Evolutionary conservation across 1,140 invertebrate species (phyloP).

Genomic region (Nautilus pompilius): DNA sequence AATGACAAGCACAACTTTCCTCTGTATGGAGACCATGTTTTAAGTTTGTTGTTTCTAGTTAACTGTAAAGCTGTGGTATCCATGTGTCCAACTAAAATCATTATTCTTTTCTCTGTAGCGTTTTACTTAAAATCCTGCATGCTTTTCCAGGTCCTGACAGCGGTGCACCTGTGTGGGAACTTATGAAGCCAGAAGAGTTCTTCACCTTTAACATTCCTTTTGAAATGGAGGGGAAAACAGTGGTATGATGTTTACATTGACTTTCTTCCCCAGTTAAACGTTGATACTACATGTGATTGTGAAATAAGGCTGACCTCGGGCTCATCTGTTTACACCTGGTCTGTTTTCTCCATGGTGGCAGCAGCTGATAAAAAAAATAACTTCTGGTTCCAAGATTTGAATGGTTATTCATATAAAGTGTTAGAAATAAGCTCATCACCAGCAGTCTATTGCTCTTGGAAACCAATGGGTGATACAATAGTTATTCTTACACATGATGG

Average conservation of each 20-base stretch:
- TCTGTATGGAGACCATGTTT: too few species aligned
- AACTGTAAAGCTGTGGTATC: too few species aligned
- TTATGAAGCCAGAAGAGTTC: conserved; percentile 45
- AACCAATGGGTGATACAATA: too few species aligned
- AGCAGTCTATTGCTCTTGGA: too few species aligned
- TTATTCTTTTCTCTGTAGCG: too few species aligned
- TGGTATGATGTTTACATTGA: conserved; percentile 16
- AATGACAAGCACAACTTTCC: too few species aligned
- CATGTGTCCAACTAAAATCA: too few species aligned
- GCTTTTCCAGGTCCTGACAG: conserved; percentile 41
- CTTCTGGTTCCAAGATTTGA: background rate
- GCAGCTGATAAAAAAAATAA: too few species aligned
- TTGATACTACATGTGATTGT: background rate
- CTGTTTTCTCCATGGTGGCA: too few species aligned
- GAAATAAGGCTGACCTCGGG: too few species aligned
- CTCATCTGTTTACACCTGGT: background rate
- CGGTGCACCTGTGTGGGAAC: conserved; percentile 45
- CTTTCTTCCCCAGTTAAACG: background rate
- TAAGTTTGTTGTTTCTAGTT: too few species aligned
- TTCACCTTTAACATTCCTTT: conserved; percentile 53
- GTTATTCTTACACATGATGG: too few species aligned
- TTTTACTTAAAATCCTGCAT: background rate
- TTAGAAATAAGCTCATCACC: background rate
- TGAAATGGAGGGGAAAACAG: conserved; percentile 51
- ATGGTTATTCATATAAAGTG: background rate